These are phyloP conservation scores for Melinaea marsaeus DNA, from an alignment of 2,888 invertebrate species.

Conservation along the genomic window DNA sequence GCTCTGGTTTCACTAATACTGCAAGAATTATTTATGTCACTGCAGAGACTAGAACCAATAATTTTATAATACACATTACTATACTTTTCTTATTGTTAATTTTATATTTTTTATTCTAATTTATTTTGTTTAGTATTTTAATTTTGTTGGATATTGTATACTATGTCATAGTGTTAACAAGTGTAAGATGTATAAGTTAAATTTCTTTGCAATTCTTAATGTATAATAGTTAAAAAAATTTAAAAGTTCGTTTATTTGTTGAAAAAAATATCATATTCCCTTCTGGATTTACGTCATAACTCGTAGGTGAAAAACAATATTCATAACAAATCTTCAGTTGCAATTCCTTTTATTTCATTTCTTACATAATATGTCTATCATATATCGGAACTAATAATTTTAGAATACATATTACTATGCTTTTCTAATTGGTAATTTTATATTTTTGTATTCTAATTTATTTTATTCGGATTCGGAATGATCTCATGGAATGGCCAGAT, in stretches of 20 bases:
- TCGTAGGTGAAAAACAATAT: constrained; percentile 1
- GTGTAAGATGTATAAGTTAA: no score
- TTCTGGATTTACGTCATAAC: not conserved
- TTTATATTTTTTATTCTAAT: not conserved
- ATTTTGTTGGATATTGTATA: not conserved
- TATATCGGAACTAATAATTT: constrained; percentile 10
- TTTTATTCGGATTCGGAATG: constrained; percentile 37
- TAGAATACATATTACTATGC: not conserved
- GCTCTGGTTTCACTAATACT: constrained; percentile 83
- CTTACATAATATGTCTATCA: not conserved
- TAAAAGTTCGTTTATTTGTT: not conserved
- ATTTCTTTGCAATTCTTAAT: not conserved
- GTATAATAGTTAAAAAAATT: not conserved
- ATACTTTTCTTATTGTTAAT: not conserved
- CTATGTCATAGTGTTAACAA: no score
- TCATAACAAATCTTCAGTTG: no score
- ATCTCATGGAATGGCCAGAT: constrained; percentile 42
- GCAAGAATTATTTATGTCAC: constrained; percentile 80
- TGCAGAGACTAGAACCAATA: constrained; percentile 37
- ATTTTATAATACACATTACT: not conserved
- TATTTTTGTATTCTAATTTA: not conserved
- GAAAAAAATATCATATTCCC: not conserved
- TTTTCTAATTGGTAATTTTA: not conserved
- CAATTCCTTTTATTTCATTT: not conserved
- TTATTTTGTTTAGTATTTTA: not conserved